Evolutionary conservation across 2,113 vertebrate species (phyloP), one percentile per base, ranked within the genome.

Genomic region (Amblyopsis rosae): DNA sequence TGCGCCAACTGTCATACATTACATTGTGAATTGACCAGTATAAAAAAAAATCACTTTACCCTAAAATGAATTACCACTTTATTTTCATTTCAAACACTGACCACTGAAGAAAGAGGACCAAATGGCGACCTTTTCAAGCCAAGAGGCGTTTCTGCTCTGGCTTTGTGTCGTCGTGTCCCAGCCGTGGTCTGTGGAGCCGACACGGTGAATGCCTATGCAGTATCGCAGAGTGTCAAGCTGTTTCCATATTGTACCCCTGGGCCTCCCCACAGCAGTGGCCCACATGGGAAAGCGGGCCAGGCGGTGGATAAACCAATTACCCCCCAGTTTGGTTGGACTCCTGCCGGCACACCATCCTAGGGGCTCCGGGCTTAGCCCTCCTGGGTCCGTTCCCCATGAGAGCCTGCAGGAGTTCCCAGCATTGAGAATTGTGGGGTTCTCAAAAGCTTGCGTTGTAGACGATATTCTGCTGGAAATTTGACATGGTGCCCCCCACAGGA

Each of bases 291-390:
- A 82, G 83, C 90, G 45, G 84, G 67, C 77, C 89, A 74, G 86
- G 89, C 86, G 59, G 79, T 67, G 67, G 84, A 82, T 92, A 92
- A 92, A 88, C 89, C 86, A 92, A 92, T 93, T 93, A 93, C 84
- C 75, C 82, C 85, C 83, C 71, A 75, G 87, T 72, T 81, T 62
- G 85, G 56, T 70, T 61, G 89, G 87, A 89, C 88, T 89, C 90
- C 92, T 76, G 87, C 84, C 79, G 81, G 76, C 55, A 53, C 79
- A 62, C 69, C 73, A 49, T 48, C 72, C 82, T 54, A 72, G 76
- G 72, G 75, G 81, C 82, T 75, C 45, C 3, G 63, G 82, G 13
- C 62, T 53, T 48, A 67, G 74, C 84, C 87, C 86, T 89, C 87
- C 85, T 73, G 83, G 77, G 71, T 71, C 81, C 35, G 26, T 74